Evolutionary conservation across 2,888 invertebrate species (phyloP).

Genomic region (Gastrophysa polygoni): DNA sequence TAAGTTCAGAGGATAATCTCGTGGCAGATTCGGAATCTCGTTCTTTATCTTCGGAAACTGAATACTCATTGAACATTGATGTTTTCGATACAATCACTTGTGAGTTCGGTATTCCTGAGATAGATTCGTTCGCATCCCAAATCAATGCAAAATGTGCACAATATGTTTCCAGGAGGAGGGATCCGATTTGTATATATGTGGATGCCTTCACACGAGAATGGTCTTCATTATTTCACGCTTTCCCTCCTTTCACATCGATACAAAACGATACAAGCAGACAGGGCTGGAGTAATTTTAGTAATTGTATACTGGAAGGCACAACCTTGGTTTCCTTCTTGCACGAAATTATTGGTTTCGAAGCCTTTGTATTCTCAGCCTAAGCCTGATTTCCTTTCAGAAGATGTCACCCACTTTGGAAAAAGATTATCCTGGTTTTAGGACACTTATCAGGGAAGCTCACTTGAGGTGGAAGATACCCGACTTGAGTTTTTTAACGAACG

Average conservation of each 20-base stretch:
- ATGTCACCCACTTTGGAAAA: conserved; percentile 14
- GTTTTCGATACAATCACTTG: background rate
- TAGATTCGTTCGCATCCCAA: conserved; percentile 24
- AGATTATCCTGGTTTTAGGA: conserved; percentile 22
- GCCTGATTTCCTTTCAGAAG: conserved; percentile 13
- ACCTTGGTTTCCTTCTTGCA: background rate
- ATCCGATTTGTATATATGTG: conserved; percentile 10
- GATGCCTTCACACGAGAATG: no score
- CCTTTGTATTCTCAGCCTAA: background rate
- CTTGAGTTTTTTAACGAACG: no score
- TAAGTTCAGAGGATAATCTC: conserved; percentile 5
- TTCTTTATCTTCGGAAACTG: conserved; percentile 11
- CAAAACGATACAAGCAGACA: conserved; percentile 15
- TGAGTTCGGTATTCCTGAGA: background rate
- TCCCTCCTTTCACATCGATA: conserved; percentile 17
- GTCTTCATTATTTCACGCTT: conserved; percentile 10
- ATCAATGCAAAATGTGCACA: conserved; percentile 21
- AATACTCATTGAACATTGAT: conserved; percentile 4
- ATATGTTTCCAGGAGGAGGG: conserved; percentile 20
- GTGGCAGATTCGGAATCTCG: conserved; percentile 18
- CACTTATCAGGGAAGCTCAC: conserved; percentile 24
- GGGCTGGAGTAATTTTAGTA: conserved; percentile 13
- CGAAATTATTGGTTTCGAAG: background rate
- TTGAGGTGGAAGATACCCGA: no score
- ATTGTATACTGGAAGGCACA: background rate